These are phyloP conservation scores for Enteromius afrohamiltoni DNA, from an alignment of 2,797 vertebrate genomes.

Conservation along the genomic window DNA sequence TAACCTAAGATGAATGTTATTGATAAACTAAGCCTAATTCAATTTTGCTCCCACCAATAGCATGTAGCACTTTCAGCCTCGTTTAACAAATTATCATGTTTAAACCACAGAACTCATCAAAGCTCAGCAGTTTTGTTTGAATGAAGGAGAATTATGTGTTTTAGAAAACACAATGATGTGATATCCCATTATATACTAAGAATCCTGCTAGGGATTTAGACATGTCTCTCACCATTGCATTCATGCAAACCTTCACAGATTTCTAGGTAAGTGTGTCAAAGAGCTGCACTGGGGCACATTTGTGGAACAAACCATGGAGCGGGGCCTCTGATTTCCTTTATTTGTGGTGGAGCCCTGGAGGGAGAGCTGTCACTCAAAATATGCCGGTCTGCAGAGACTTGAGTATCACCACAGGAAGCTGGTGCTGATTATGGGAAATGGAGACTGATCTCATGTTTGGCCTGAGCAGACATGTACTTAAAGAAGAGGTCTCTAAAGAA, in stretches of 20 bases:
- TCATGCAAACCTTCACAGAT: slow-evolving; percentile 32
- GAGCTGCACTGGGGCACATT: slow-evolving; percentile 36
- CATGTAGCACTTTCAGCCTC: neutral
- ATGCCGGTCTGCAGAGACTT: slow-evolving; percentile 56
- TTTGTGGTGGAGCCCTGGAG: slow-evolving; percentile 44
- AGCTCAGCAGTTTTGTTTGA: neutral
- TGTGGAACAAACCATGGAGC: slow-evolving; percentile 39
- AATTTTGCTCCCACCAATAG: neutral
- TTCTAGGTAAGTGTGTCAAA: slow-evolving; percentile 34
- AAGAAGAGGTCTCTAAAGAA: slow-evolving; percentile 5
- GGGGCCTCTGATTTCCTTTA: slow-evolving; percentile 45
- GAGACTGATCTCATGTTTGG: slow-evolving; percentile 69
- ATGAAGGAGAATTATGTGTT: neutral
- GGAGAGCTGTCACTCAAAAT: slow-evolving; percentile 57
- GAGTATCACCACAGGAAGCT: slow-evolving; percentile 58
- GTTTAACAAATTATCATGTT: slow-evolving; percentile 5
- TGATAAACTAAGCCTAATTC: slow-evolving; percentile 1
- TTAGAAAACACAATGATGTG: neutral
- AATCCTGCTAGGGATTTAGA: slow-evolving; percentile 8
- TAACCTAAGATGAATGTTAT: neutral
- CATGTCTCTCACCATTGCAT: slow-evolving; percentile 25
- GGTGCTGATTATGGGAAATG: slow-evolving; percentile 65
- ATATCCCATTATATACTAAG: neutral
- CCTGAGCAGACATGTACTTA: slow-evolving; percentile 49
- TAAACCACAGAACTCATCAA: neutral